phyloP scores from a whole-genome alignment of 2,888 invertebrate species.

The Toxonevra muliebris region DNA sequence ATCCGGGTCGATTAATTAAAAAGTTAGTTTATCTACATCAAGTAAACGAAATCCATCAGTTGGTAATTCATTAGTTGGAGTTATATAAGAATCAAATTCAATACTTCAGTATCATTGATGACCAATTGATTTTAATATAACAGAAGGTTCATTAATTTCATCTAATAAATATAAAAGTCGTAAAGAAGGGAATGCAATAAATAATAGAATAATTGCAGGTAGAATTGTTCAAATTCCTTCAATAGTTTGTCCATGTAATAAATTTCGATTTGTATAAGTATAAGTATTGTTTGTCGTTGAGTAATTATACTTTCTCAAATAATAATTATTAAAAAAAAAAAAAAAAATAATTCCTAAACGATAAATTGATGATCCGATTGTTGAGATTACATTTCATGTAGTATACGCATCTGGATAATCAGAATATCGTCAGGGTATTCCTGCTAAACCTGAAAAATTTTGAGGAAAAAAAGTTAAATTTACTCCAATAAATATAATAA shows the following conservation, averaged over 20 bases:
- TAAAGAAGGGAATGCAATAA: slow-evolving; percentile 72
- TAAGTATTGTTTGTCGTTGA: slow-evolving; percentile 68
- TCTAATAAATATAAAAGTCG: slow-evolving; percentile 71
- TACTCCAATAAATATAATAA: slow-evolving; percentile 77
- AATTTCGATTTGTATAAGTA: slow-evolving; percentile 67
- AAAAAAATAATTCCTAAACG: slow-evolving; percentile 70
- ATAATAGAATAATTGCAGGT: slow-evolving; percentile 71
- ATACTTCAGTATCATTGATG: slow-evolving; percentile 75
- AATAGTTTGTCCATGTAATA: no score
- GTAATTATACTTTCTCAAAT: slow-evolving; percentile 71
- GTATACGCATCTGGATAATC: slow-evolving; percentile 76
- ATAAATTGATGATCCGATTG: slow-evolving; percentile 74
- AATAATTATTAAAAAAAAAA: slow-evolving; percentile 71
- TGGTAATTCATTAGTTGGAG: slow-evolving; percentile 53
- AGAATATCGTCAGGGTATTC: slow-evolving; percentile 80
- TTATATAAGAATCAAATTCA: slow-evolving; percentile 73
- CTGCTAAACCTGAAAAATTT: slow-evolving; percentile 77
- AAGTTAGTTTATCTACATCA: slow-evolving; percentile 70
- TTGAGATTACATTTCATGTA: slow-evolving; percentile 75
- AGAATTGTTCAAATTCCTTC: slow-evolving; percentile 55
- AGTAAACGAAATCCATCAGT: no score
- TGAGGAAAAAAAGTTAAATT: slow-evolving; percentile 84
- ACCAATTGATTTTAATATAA: slow-evolving; percentile 72
- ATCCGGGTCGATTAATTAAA: slow-evolving; percentile 71
- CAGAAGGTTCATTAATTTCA: slow-evolving; percentile 70